Evolutionary conservation across 2,888 invertebrate genomes (phyloP), one percentile per base, ranked within the genome.

Genomic region (Catocala fraxini): DNA sequence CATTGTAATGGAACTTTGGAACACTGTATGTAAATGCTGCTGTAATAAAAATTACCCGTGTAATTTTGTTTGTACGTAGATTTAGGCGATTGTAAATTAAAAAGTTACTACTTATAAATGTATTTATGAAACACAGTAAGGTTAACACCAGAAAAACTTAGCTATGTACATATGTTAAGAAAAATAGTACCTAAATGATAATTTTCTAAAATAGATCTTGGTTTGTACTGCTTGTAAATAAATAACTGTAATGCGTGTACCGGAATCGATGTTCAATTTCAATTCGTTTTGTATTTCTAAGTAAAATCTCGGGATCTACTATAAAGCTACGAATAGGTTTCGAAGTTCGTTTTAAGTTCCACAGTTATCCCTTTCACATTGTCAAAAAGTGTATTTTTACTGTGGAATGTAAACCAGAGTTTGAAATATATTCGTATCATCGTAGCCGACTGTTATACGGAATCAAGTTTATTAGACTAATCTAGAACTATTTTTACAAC

Each of bases 101-200:
- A 85, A 86, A 85, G 87, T 87, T 88, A 88, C 86, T 83, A 82
- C 85, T 87, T 90, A 88, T 89, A 89, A 90, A 89, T 92, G 89
- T 93, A 93, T 94, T 93, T 93, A 94, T 92, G 87, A 89, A 89
- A 88, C 91, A 92, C 93, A 93, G 94, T 94, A 94, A 94, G 94
- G 85, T 90, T 89, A 93, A 94, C 94, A 94, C 94, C 94, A 94
- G 91, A 91, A 89, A 77, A 89, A 86, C 77, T 84, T 92, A 93
- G 93, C 81, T 81, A 75, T 94, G 94, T 94, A 94, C 84, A 94
- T 93, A 93, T 86, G 87, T 91, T 91, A 90, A 89, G 88, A 85
- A 81, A 83, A 85, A 86, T 87, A 84, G 75, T 74, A 79, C 61
- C 64, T 86, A 83, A 87, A 88, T 81, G 73, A 85, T 88, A 87